Percentiles rank a stretch among this genome's conserved stretches.
Evolutionary conservation across 2,888 invertebrate genomes (phyloP).

Genomic region (Epirrhoe tristata): DNA sequence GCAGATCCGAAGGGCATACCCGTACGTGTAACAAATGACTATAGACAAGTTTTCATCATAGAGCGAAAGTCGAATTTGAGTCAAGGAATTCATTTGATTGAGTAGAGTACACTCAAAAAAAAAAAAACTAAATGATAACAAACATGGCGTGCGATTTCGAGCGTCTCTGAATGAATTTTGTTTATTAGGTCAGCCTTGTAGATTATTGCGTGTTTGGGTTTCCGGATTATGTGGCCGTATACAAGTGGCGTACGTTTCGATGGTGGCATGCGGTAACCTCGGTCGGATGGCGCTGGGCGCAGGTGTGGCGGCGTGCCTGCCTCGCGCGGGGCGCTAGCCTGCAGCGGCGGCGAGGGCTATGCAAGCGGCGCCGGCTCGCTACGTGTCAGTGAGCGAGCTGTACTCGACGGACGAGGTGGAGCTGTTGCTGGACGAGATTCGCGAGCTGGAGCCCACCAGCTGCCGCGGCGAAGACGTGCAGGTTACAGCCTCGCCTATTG

Average conservation of each 20-base stretch:
- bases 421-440: conserved; percentile 83
- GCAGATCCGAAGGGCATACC: too few relatives aligned
- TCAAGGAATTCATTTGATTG: too few relatives aligned
- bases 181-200: conserved; percentile 61
- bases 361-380: conserved; percentile 83
- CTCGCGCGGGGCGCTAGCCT: conserved; percentile 28
- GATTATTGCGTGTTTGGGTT: conserved; percentile 43
- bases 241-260: conserved; percentile 58
- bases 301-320: conserved; percentile 19
- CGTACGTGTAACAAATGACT: too few relatives aligned
- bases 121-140: conserved; percentile 67
- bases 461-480: conserved; percentile 82
- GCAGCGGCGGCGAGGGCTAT: conserved; percentile 73
- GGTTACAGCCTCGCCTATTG: conserved; percentile 45
- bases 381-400: conserved; percentile 84
- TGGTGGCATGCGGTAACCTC: conserved; percentile 61
- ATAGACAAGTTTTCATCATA: too few relatives aligned
- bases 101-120: background rate
- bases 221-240: conserved; percentile 65
- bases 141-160: conserved; percentile 74
- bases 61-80: too few relatives aligned
- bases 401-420: conserved; percentile 85
- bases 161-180: conserved; percentile 62
- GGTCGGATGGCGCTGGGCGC: conserved; percentile 24
- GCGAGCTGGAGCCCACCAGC: conserved; percentile 83